Evolutionary conservation across 2,797 vertebrate species (phyloP).

Genomic region (Pogonophryne albipinna): DNA sequence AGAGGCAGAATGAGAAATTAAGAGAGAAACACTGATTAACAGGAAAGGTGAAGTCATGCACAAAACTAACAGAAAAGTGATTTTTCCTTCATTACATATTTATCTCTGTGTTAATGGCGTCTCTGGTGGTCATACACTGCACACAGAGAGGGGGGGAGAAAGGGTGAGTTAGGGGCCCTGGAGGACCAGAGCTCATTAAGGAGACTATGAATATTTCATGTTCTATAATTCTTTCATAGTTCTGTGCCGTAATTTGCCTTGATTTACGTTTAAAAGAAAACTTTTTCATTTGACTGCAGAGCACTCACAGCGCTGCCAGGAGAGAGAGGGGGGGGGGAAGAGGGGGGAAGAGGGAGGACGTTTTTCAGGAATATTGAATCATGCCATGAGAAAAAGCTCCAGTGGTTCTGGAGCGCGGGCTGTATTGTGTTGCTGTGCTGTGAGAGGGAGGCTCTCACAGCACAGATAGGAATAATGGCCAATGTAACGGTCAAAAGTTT

Average conservation of each 20-base stretch:
- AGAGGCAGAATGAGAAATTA: slow-evolving; percentile 19
- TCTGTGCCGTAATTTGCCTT: slow-evolving; percentile 79
- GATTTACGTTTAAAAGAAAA: slow-evolving; percentile 80
- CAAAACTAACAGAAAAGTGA: slow-evolving; percentile 81
- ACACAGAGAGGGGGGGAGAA: slow-evolving; percentile 20
- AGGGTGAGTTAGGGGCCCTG: slow-evolving; percentile 51
- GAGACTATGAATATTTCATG: slow-evolving; percentile 84
- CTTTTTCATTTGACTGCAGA: slow-evolving; percentile 74
- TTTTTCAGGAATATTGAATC: slow-evolving; percentile 73
- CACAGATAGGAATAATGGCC: too few species aligned
- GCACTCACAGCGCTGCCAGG: slow-evolving; percentile 65
- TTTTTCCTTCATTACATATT: slow-evolving; percentile 86
- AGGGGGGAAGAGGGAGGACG: background rate
- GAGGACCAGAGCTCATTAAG: slow-evolving; percentile 84
- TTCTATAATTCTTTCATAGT: slow-evolving; percentile 88
- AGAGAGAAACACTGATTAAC: slow-evolving; percentile 71
- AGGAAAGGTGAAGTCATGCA: slow-evolving; percentile 84
- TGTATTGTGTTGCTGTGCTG: slow-evolving; percentile 58
- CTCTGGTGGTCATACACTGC: slow-evolving; percentile 69
- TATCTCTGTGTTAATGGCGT: slow-evolving; percentile 85
- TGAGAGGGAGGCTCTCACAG: slow-evolving; percentile 40
- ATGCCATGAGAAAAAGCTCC: slow-evolving; percentile 57
- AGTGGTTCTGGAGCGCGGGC: slow-evolving; percentile 62
- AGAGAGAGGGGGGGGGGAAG: slow-evolving; percentile 8
- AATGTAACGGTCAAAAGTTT: slow-evolving; percentile 25